Percentiles rank a stretch among this genome's conserved stretches.
These are phyloP conservation scores for Oceanodroma leucorhoa DNA, from an alignment of 2,797 vertebrate genomes.

Conservation along the genomic window DNA sequence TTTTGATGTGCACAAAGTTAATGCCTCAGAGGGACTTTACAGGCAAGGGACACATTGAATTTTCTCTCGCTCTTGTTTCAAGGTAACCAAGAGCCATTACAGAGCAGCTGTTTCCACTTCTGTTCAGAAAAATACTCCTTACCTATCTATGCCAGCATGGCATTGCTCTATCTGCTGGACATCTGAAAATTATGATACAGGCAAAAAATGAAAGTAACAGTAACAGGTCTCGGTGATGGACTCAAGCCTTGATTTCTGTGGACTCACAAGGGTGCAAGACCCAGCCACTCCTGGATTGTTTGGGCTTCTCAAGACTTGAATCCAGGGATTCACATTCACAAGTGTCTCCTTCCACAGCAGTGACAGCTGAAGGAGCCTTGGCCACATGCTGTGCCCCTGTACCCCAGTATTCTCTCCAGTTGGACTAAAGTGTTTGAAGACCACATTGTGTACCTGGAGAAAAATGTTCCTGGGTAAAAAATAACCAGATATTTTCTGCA, in stretches of 20 bases:
- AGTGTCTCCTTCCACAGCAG: neutral
- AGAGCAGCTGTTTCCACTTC: slow-evolving; percentile 27
- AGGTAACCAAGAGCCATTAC: neutral
- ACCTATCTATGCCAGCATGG: neutral
- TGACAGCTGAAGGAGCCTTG: neutral
- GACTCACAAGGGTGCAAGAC: neutral
- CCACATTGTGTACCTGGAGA: neutral
- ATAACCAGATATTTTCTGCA: neutral
- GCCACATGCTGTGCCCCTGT: neutral
- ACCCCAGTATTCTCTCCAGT: neutral
- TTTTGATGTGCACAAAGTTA: slow-evolving; percentile 13
- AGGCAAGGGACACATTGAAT: neutral
- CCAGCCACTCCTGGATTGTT: neutral
- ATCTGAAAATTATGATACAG: neutral
- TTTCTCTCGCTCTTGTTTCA: slow-evolving; percentile 24
- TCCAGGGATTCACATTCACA: neutral
- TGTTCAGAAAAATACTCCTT: neutral
- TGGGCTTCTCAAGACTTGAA: neutral
- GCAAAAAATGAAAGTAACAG: neutral
- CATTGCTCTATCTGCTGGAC: neutral
- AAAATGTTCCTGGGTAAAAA: neutral
- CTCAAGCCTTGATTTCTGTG: neutral
- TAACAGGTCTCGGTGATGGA: neutral
- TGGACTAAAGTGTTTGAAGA: neutral
- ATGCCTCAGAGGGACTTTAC: neutral